A percentile compares a stretch with the other conserved stretches of the same genome.
These are phyloP conservation scores for Myiopsitta monachus DNA, from an alignment of 2,113 vertebrate species.

Conservation along the genomic window DNA sequence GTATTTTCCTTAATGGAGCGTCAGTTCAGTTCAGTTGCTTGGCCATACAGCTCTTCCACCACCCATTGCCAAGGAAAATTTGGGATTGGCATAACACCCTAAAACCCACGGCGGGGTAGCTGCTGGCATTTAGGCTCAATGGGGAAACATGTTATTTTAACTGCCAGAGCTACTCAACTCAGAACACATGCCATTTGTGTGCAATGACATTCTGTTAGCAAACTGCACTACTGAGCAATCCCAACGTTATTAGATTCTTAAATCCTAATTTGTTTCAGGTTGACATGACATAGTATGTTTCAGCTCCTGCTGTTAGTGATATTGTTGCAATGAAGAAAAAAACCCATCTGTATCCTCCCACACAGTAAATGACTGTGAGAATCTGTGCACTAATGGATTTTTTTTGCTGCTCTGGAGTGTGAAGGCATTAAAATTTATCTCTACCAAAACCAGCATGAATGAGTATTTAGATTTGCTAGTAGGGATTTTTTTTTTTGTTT, in stretches of 20 bases:
- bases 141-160: not conserved
- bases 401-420: not conserved
- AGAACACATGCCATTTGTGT: not conserved
- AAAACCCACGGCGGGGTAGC: not conserved
- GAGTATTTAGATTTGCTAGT: not conserved
- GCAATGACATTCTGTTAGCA: conserved; percentile 42
- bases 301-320: conserved; percentile 25
- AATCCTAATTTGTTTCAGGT: conserved; percentile 58
- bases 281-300: conserved; percentile 35
- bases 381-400: conserved; percentile 30
- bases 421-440: conserved; percentile 40
- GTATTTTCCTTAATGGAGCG: not conserved
- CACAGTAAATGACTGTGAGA: conserved; percentile 24
- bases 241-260: conserved; percentile 39
- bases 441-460: conserved; percentile 33
- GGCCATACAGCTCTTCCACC: not conserved
- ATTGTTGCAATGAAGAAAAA: conserved; percentile 40
- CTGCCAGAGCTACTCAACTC: not conserved
- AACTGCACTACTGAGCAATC: conserved; percentile 9
- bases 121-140: not conserved
- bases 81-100: not conserved
- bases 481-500: not conserved
- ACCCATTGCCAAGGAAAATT: not conserved
- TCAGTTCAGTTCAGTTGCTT: not conserved
- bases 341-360: not conserved